Conservation (phyloP, 2,797 vertebrate species). For the Perodicticus potto region DNA sequence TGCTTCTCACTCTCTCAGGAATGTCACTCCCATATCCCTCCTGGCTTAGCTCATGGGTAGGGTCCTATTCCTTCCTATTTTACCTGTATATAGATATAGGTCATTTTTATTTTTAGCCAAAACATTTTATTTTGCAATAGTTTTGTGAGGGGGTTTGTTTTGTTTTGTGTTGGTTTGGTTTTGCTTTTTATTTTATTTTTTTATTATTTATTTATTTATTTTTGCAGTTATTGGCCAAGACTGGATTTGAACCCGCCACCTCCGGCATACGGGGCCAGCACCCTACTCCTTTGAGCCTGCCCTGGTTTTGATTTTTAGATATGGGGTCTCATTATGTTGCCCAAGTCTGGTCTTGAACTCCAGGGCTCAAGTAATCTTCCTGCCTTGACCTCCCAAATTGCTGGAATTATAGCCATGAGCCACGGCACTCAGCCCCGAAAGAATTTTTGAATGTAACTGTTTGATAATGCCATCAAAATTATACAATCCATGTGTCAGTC, state of each 20-base stretch:
- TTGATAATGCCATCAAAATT: neutral
- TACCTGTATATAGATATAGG: neutral
- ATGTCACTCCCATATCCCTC: neutral
- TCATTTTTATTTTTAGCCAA: conserved; percentile 6
- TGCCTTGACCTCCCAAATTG: neutral
- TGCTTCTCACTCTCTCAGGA: neutral
- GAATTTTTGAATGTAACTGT: neutral
- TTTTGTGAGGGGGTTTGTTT: neutral
- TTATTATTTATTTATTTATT: no score
- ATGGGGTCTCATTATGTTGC: neutral
- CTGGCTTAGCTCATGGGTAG: neutral
- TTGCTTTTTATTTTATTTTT: neutral
- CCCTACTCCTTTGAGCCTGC: no score
- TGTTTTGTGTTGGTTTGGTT: no score
- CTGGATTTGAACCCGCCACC: no score
- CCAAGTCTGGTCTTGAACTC: neutral
- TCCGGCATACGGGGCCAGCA: no score
- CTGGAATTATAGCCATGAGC: neutral
- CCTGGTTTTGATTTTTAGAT: neutral
- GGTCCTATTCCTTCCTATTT: neutral
- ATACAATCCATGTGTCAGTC: neutral
- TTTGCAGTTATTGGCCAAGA: no score
- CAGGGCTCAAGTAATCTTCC: neutral
- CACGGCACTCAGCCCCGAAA: neutral
- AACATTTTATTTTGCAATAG: conserved; percentile 46